Base-by-base conservation (phyloP, 2,888 invertebrate species). In the Polydrusus pterygomalis region DNA sequence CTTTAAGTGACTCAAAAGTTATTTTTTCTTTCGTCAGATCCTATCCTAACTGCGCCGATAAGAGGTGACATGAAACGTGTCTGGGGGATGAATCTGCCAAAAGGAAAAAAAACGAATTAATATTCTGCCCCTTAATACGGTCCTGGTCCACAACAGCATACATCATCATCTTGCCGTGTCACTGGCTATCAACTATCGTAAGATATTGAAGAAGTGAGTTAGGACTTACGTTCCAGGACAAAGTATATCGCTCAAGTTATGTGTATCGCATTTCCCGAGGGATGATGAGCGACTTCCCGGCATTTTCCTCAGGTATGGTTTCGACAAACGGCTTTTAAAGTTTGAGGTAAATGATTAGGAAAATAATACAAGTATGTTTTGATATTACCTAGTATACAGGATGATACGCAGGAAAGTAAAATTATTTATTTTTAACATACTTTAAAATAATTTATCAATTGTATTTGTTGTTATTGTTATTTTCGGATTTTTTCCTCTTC, bases 191-290 rank as follows among this genome's bases (percentile, higher is more conserved):
- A 76, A 72, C 76, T 76, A 69, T 69, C 76, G 62, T 76, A 76
- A 76, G 76, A 76, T 76, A 76, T 76, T 76, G 76, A 76, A 76
- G 76, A 72, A 72, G 76, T 60, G 56, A 76, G 68, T 76, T 76
- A 76, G 63, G 72, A 68, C 72, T 68, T 72, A 76, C 68, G 68
- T 60, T 38, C 20, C 45, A 76, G 69, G 76, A 64, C 76, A 72
- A 47, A 72, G 68, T 76, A 76, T 76, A 76, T 75, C 70, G 70
- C 72, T 71, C 64, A 62, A 64, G 75, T 64, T 62, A 74, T 70
- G 70, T 60, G 64, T 65, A 75, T 75, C 40, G 71, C 70, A 58
- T 75, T 67, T 75, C 71, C 75, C 71, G 15, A 3, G 75, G 71
- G 70, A 75, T 71, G 62, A 72, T 56, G 65, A 70, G 64, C 49